Conservation (phyloP, 2,113 vertebrate species). For the Meleagris gallopavo region DNA sequence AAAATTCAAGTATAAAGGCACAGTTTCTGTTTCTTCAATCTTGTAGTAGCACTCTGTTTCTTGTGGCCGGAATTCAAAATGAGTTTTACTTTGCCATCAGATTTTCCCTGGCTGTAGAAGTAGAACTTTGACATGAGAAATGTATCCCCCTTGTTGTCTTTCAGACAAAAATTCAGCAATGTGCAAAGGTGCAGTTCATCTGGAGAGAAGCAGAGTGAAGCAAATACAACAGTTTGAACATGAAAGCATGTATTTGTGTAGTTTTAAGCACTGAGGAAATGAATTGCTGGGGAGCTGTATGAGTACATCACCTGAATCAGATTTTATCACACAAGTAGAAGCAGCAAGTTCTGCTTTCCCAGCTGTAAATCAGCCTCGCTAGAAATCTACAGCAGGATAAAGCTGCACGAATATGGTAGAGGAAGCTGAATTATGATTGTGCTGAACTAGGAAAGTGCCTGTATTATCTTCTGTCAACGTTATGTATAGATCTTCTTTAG, state of each 20-base stretch:
- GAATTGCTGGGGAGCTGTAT: background rate
- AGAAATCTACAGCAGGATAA: background rate
- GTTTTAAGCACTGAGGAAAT: background rate
- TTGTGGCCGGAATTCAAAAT: background rate
- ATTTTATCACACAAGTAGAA: background rate
- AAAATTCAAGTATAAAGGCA: background rate
- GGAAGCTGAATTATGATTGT: background rate
- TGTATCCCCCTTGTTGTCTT: background rate
- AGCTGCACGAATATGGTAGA: background rate
- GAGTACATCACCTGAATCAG: background rate
- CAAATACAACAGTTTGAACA: background rate
- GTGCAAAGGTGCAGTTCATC: background rate
- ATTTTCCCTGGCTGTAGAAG: background rate
- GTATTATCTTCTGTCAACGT: background rate
- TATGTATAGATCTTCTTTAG: background rate
- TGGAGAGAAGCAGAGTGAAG: background rate
- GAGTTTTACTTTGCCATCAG: background rate
- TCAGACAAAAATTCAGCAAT: background rate
- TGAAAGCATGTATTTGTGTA: background rate
- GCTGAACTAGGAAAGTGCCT: background rate
- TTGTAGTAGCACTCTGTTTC: background rate
- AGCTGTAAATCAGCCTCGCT: conserved; percentile 2
- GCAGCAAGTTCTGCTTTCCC: conserved; percentile 14
- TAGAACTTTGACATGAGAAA: background rate
- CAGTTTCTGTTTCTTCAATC: background rate